phyloP scores from a whole-genome alignment of 1,140 invertebrate species.

The Pentalonia nigronervosa region DNA sequence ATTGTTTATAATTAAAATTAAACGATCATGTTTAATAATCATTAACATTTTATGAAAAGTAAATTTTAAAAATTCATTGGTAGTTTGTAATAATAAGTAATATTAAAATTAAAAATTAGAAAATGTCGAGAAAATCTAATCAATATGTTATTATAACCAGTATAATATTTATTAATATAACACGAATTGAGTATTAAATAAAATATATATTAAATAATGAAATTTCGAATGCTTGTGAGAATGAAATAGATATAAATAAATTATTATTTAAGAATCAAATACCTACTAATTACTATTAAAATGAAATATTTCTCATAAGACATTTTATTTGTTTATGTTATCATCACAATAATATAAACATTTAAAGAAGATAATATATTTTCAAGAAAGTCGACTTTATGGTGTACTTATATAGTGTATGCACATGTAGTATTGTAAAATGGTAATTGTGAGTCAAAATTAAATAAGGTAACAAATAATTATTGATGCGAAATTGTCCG shows the following conservation, averaged over 20 bases:
- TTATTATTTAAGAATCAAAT: background rate
- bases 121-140: background rate
- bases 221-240: background rate
- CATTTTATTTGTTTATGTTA: background rate
- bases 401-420: background rate
- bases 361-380: background rate
- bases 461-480: background rate
- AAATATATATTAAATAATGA: background rate
- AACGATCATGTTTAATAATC: background rate
- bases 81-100: background rate
- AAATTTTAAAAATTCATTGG: background rate
- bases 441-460: background rate
- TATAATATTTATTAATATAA: background rate
- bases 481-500: background rate
- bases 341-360: background rate
- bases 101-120: background rate
- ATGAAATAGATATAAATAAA: background rate
- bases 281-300: background rate
- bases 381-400: background rate
- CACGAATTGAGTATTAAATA: background rate
- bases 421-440: background rate
- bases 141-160: background rate
- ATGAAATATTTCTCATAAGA: background rate
- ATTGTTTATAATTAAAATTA: conserved; percentile 40
- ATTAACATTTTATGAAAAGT: background rate